These are phyloP conservation scores for Latrodectus geometricus DNA, from an alignment of 1,140 invertebrate species.

Conservation along the genomic window DNA sequence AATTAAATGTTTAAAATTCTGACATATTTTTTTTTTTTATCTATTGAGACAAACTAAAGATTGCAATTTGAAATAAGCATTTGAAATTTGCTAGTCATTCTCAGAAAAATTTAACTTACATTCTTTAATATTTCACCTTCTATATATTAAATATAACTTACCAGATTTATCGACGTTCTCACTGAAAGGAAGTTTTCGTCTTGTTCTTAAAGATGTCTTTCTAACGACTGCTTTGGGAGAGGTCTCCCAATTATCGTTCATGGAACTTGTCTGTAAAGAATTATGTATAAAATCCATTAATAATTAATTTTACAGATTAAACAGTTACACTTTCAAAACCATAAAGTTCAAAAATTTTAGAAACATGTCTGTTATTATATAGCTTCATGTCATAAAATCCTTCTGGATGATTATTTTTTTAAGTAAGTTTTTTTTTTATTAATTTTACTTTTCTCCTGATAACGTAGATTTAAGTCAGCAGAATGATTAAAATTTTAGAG, in stretches of 20 bases:
- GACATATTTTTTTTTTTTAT: no score
- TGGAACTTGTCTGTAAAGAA: constrained; percentile 14
- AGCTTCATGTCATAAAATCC: background rate
- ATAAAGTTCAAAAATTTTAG: background rate
- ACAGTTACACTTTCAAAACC: background rate
- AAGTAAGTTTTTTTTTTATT: background rate
- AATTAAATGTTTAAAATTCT: no score
- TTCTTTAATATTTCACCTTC: no score
- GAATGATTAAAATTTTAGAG: no score
- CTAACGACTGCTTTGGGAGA: background rate
- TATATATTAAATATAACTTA: background rate
- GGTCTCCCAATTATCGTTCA: background rate
- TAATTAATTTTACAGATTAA: background rate
- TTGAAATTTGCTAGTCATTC: no score
- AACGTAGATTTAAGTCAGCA: no score
- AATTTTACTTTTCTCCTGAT: background rate
- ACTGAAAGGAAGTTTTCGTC: constrained; percentile 26
- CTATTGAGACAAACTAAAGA: no score
- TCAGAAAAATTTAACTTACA: no score
- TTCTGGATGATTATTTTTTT: background rate
- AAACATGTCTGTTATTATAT: background rate
- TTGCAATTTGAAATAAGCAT: no score
- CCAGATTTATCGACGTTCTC: constrained; percentile 9
- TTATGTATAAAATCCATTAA: background rate
- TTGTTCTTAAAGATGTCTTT: background rate